phyloP scores from a whole-genome alignment of 1,140 invertebrate species.

The Saccostrea glomerata region DNA sequence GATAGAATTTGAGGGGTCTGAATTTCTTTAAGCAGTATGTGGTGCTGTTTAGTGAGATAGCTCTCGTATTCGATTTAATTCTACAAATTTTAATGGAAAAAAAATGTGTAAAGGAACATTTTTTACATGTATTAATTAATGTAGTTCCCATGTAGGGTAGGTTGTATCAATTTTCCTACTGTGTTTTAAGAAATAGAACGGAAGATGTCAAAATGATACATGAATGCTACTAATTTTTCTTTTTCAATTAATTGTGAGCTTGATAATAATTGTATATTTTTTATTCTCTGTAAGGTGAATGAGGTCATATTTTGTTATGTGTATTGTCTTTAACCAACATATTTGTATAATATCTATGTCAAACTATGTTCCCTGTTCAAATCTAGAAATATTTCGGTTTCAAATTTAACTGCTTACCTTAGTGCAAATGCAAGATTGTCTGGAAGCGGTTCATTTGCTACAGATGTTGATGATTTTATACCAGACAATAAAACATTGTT shows the following conservation, averaged over 20 bases:
- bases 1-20: not conserved
- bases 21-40: not conserved
- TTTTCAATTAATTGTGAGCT: not conserved
- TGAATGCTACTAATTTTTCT: not conserved
- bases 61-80: not conserved
- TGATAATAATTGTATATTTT: not conserved
- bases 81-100: not conserved
- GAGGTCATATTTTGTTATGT: not conserved
- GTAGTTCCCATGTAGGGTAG: not conserved
- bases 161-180: not conserved
- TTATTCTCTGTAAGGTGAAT: not conserved
- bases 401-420: constrained; percentile 13
- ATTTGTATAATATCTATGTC: not conserved
- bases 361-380: not conserved
- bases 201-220: not conserved
- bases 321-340: not conserved
- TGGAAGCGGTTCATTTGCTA: constrained; percentile 33
- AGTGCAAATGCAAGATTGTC: constrained; percentile 25
- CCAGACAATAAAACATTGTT: constrained; percentile 34
- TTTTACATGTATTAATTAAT: not conserved
- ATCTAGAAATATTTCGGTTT: not conserved
- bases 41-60: not conserved
- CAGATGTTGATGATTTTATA: constrained; percentile 38
- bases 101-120: not conserved
- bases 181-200: not conserved